These are phyloP conservation scores for Halcyon badia DNA, from an alignment of 2,797 vertebrate genomes.

Conservation along the genomic window DNA sequence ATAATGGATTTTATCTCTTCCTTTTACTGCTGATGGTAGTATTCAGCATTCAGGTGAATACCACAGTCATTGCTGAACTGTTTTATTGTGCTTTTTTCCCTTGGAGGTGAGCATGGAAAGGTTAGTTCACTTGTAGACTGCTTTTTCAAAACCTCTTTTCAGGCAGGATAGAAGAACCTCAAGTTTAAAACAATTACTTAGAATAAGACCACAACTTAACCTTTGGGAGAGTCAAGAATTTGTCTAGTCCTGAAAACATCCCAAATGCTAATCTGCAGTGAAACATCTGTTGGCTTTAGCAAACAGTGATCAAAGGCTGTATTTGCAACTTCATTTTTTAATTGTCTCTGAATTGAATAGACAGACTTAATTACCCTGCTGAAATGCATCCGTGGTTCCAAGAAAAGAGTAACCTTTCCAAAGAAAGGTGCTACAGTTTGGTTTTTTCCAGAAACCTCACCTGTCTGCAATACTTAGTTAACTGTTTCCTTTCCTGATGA, in stretches of 20 bases:
- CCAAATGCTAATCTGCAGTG: neutral
- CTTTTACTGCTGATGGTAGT: neutral
- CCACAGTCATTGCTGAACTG: rapidly evolving
- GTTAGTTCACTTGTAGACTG: neutral
- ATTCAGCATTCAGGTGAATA: neutral
- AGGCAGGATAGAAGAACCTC: neutral
- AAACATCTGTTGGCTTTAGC: neutral
- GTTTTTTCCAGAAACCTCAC: neutral
- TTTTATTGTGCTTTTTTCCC: neutral
- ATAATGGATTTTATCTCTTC: neutral
- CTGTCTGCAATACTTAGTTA: neutral
- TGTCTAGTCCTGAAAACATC: neutral
- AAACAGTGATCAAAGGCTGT: neutral
- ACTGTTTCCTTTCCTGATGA: neutral
- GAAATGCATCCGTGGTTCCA: neutral
- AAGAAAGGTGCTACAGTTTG: neutral
- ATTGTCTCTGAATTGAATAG: neutral
- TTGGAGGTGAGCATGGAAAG: neutral
- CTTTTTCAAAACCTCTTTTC: neutral
- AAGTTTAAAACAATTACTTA: rapidly evolving
- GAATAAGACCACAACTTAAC: neutral
- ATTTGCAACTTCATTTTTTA: neutral
- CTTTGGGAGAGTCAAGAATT: neutral
- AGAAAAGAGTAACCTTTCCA: neutral
- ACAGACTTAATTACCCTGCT: neutral